A percentile compares a stretch with the other conserved stretches of the same genome.
phyloP scores from a whole-genome alignment of 2,797 vertebrate species.

The Podarcis siculus region DNA sequence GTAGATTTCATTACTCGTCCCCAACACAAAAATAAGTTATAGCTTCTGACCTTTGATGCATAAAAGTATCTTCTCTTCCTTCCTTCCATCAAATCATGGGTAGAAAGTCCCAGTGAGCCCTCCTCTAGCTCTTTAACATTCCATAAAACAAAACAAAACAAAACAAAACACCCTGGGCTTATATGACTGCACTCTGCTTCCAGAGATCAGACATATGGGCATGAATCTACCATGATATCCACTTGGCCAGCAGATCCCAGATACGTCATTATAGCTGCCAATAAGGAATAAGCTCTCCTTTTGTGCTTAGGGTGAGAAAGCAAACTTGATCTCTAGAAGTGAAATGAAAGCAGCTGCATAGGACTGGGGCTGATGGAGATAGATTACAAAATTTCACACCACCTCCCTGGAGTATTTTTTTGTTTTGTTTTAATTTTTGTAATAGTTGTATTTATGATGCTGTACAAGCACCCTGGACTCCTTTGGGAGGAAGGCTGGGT shows the following conservation, averaged over 20 bases:
- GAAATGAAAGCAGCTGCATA: background rate
- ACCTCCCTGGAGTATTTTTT: background rate
- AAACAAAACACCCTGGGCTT: background rate
- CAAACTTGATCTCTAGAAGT: background rate
- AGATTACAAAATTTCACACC: background rate
- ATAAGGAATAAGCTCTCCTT: background rate
- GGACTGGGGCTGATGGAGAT: background rate
- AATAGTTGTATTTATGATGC: too few relatives aligned
- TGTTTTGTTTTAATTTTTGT: background rate
- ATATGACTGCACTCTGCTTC: background rate
- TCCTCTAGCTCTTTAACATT: background rate
- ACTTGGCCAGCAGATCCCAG: background rate
- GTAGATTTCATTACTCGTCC: background rate
- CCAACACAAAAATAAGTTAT: background rate
- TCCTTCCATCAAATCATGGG: background rate
- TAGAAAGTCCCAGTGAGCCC: background rate
- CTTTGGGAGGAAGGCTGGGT: too few relatives aligned
- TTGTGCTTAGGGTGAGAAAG: too few relatives aligned
- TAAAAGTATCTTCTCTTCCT: background rate
- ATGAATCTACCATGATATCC: background rate
- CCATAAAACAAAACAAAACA: too few relatives aligned
- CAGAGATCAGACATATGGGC: background rate
- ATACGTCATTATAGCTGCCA: background rate
- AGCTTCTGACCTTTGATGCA: background rate
- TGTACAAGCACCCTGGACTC: too few relatives aligned